Evolutionary conservation across 2,888 invertebrate species (phyloP), one percentile per base, ranked within the genome.

Genomic region (Achlya flavicornis): DNA sequence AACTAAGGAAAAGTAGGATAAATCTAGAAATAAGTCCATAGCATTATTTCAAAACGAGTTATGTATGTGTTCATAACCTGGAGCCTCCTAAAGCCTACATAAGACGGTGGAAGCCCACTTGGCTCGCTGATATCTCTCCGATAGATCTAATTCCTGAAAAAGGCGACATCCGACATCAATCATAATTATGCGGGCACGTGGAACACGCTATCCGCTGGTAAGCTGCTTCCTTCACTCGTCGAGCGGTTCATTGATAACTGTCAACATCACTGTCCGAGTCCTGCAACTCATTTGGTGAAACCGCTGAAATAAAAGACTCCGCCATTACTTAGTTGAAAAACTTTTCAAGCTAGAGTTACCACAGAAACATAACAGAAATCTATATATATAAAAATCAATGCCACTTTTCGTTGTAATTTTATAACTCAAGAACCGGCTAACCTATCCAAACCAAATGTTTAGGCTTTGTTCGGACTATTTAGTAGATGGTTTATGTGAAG

Each of bases 201-300:
- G 65, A 68, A 64, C 70, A 67, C 68, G 68, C 64, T 62, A 65
- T 65, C 57, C 57, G 64, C 65, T 64, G 62, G 64, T 65, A 58
- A 57, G 58, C 66, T 57, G 53, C 69, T 68, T 64, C 67, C 65
- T 67, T 63, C 61, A 61, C 62, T 65, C 65, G 61, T 67, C 64
- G 63, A 64, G 62, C 60, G 63, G 63, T 68, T 63, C 72, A 70
- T 72, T 70, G 67, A 67, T 70, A 70, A 67, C 70, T 72, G 72
- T 69, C 72, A 64, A 58, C 61, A 46, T 67, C 61, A 67, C 38
- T 10, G 11, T 41, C 41, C 41, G 12, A 4, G n/a, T 46, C n/a
- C 46, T 46, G 46, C 46, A 46, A 46, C n/a, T 46, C 46, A 43
- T 43, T 43, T 6, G 7, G 6, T n/a, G n/a, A 14, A n/a, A 6